Evolutionary conservation across 2,113 vertebrate species (phyloP).

Genomic region (Pterocles burchelli): DNA sequence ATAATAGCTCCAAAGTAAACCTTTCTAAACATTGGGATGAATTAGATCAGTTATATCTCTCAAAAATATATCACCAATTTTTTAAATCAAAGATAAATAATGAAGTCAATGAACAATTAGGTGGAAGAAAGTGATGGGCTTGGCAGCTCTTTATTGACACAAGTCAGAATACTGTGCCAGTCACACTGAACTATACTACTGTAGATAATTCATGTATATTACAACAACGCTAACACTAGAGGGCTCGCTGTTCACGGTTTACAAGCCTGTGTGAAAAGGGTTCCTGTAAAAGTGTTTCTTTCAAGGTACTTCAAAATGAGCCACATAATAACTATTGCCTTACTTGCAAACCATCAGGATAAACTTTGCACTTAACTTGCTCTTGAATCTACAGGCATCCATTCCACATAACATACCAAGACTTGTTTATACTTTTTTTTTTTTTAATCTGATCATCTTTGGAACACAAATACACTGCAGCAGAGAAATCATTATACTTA

Average conservation of each 20-base stretch:
- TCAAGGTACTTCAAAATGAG: background rate
- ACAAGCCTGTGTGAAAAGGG: background rate
- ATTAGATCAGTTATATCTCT: background rate
- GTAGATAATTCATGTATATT: background rate
- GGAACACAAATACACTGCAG: background rate
- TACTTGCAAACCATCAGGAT: background rate
- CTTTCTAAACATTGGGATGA: background rate
- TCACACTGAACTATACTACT: background rate
- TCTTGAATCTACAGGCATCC: background rate
- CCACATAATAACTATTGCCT: background rate
- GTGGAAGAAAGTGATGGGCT: background rate
- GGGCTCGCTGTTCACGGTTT: conserved; percentile 1
- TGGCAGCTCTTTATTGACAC: background rate
- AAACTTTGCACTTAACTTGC: background rate
- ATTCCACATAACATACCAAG: background rate
- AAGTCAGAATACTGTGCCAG: background rate
- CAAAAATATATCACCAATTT: background rate
- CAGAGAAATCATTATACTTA: background rate
- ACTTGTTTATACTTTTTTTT: background rate
- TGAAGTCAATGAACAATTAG: background rate
- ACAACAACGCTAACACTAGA: background rate
- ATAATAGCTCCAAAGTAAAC: background rate
- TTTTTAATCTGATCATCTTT: background rate
- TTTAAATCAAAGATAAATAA: background rate
- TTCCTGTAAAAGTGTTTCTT: background rate